Base-by-base conservation (phyloP, 2,888 invertebrate species). In the Proisotoma minuta region DNA sequence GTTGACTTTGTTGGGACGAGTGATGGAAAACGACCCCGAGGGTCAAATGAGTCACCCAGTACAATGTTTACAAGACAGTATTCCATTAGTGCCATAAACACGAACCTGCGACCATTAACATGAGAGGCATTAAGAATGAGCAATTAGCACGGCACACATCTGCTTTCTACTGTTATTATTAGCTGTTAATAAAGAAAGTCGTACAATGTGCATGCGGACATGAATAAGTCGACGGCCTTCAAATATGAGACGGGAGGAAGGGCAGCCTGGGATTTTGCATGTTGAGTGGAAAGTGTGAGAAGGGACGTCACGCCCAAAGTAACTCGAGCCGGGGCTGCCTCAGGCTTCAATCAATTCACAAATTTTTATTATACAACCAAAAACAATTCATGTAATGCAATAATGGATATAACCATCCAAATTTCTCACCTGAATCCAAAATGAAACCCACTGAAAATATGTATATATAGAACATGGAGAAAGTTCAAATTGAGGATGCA, bases 1-100 rank as follows among this genome's bases (percentile, higher is more conserved):
- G 54, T 62, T 18, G 63, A 59, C 23, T 43, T 60, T 23, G 62
- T 52, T 22, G 53, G 60, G 24, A 62, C 59, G 2, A 67, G 57
- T 4, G 67, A 67, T 0, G 61, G 57, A 18, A 61, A 51, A 18
- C 66, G 59, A 51, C 50, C 26, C 5, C 27, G 34, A 63, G 52
- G 40, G 27, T 84, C 82, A 64, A 85, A 86, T 0, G 85, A 85
- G 75, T 91, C 87, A 12, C 89, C 87, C 18, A 89, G 81, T 1
- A 89, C 87, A 27, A 89, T 91, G 76, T 92, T 92, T 27, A 93
- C 91, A 69, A 92, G 79, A 73, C 91, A 92, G 77, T 92, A 93
- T 77, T 93, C 92, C 92, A 93, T 93, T 56, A 93, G 78, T 0
- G 92, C 92, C 89, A 93, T 89, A 77, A 93, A 93, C 75, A 93